Evolutionary conservation across 2,888 invertebrate species (phyloP).

Genomic region (Trissolcus japonicus): DNA sequence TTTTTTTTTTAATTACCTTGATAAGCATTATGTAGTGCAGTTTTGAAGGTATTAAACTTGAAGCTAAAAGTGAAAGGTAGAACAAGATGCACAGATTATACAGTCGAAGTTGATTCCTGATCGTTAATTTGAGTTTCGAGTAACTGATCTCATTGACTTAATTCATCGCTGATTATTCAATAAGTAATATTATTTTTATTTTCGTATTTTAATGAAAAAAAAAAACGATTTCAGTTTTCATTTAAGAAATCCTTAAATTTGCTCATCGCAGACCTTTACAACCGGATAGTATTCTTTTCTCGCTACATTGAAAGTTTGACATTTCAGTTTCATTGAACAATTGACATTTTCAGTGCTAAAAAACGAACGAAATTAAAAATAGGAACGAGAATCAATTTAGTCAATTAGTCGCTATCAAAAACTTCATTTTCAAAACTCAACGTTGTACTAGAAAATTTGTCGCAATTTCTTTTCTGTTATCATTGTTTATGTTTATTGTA

Average conservation of each 20-base stretch:
- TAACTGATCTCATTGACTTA: slow-evolving; percentile 23
- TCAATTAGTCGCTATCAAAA: no score
- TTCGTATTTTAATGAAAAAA: neutral
- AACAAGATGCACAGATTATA: slow-evolving; percentile 14
- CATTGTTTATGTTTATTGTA: no score
- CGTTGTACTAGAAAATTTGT: no score
- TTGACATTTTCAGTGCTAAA: no score
- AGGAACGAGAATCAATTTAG: no score
- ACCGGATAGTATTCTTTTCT: no score
- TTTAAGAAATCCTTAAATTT: neutral
- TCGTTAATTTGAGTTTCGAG: slow-evolving; percentile 8
- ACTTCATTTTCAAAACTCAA: no score
- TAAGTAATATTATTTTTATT: slow-evolving; percentile 11
- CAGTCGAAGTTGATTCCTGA: slow-evolving; percentile 25
- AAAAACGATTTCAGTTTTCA: neutral
- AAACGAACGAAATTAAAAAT: no score
- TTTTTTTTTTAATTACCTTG: neutral
- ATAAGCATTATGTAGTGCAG: no score
- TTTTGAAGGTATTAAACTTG: no score
- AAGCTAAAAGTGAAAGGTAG: slow-evolving; percentile 30
- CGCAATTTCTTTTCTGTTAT: no score
- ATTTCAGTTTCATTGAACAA: slow-evolving; percentile 6
- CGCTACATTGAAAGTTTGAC: neutral
- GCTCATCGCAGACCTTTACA: neutral
- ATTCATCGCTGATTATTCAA: slow-evolving; percentile 3